Evolutionary conservation across 2,797 vertebrate genomes (phyloP).

Genomic region (Limosa lapponica): DNA sequence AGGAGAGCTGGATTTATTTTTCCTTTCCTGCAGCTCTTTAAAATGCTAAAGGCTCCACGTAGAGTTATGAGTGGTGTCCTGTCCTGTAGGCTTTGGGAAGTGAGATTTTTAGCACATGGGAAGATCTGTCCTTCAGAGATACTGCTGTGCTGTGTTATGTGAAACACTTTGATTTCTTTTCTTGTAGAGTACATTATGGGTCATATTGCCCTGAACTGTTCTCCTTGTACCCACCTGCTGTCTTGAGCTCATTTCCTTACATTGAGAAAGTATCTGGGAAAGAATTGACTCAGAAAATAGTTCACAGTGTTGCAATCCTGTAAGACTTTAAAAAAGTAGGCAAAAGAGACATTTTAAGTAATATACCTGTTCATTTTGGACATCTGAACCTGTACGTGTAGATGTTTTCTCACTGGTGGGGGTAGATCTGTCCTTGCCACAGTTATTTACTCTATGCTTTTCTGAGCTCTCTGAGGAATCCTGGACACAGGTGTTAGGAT

Average conservation of each 20-base stretch:
- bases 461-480: background rate
- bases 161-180: slow-evolving; percentile 9
- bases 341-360: background rate
- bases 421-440: background rate
- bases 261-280: background rate
- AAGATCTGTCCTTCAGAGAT: background rate
- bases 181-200: background rate
- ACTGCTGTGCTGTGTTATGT: background rate
- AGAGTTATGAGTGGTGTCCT: background rate
- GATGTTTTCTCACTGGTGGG: background rate
- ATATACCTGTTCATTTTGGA: background rate
- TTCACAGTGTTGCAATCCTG: background rate
- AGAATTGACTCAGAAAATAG: background rate
- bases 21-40: background rate
- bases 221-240: slow-evolving; percentile 9
- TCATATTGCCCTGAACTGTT: background rate
- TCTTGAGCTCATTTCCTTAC: slow-evolving; percentile 4
- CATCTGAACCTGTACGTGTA: background rate
- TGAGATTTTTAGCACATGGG: background rate
- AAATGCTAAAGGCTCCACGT: background rate
- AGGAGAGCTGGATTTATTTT: background rate
- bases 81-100: background rate
- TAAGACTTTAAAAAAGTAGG: background rate
- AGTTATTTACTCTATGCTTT: background rate
- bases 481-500: background rate